These are phyloP conservation scores for Spicauda simplicius DNA, from an alignment of 2,888 invertebrate genomes.

Conservation along the genomic window DNA sequence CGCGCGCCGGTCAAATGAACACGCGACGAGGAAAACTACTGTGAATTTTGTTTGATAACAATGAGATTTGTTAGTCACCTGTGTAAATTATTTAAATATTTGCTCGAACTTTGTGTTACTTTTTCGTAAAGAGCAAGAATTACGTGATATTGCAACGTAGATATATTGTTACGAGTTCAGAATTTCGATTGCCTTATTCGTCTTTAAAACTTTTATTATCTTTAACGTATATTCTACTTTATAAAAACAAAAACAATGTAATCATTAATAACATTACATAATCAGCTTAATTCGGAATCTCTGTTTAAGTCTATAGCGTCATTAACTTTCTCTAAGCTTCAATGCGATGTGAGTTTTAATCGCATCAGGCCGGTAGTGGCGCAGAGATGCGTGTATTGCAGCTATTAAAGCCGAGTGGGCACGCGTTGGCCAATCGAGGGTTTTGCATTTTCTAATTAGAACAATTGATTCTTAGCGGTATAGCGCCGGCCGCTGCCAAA, in stretches of 20 bases:
- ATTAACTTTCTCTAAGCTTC: too few relatives aligned
- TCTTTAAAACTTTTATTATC: too few relatives aligned
- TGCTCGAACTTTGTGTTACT: neutral
- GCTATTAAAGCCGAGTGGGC: conserved; percentile 25
- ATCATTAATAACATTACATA: too few relatives aligned
- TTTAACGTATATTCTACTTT: too few relatives aligned
- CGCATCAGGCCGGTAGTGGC: neutral
- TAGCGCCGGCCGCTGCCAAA: conserved; percentile 28
- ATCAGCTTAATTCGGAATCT: too few relatives aligned
- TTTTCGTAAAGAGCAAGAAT: neutral
- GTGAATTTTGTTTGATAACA: conserved; percentile 33
- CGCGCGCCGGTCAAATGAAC: conserved; percentile 52
- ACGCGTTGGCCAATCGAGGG: neutral
- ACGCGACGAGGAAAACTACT: conserved; percentile 34
- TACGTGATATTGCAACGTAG: neutral
- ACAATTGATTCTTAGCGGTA: conserved; percentile 23
- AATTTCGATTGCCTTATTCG: too few relatives aligned
- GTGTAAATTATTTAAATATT: conserved; percentile 28
- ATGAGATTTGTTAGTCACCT: conserved; percentile 26
- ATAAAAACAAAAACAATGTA: too few relatives aligned
- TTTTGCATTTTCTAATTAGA: conserved; percentile 21
- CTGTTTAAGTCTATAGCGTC: too few relatives aligned
- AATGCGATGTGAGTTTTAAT: neutral
- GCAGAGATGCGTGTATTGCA: conserved; percentile 6
- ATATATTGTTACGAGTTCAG: too few relatives aligned